phyloP scores from a whole-genome alignment of 2,797 vertebrate genomes.

The Macrochelys suwanniensis region DNA sequence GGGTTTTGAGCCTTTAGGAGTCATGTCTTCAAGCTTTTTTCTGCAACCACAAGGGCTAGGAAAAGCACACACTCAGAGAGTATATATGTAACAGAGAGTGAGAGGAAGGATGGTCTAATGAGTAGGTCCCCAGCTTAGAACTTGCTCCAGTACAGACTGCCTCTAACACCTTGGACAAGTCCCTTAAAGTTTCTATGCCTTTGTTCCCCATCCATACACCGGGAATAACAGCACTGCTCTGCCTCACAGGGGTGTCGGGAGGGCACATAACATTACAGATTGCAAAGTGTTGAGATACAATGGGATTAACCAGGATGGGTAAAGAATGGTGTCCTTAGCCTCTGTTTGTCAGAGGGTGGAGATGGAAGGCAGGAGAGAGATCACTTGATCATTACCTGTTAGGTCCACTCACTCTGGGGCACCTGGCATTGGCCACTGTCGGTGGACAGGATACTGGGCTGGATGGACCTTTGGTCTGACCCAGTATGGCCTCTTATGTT shows the following conservation, averaged over 20 bases:
- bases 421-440: too few relatives aligned
- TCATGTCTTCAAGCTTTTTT: not conserved
- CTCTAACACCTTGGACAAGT: not conserved
- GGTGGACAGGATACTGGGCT: too few relatives aligned
- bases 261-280: not conserved
- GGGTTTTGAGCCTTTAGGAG: not conserved
- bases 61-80: not conserved
- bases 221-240: not conserved
- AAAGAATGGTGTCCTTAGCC: too few relatives aligned
- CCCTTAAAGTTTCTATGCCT: not conserved
- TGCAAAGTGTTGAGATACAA: not conserved
- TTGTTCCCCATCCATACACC: not conserved
- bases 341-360: too few relatives aligned
- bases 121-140: too few relatives aligned
- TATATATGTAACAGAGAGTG: not conserved
- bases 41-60: not conserved
- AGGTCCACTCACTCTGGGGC: too few relatives aligned
- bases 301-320: too few relatives aligned
- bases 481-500: too few relatives aligned
- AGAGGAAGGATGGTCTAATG: not conserved
- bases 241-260: not conserved
- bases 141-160: not conserved
- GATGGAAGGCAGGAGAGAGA: too few relatives aligned
- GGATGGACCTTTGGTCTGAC: too few relatives aligned
- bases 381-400: too few relatives aligned